Evolutionary conservation across 2,888 invertebrate species (phyloP).

Genomic region (Ditula angustiorana): DNA sequence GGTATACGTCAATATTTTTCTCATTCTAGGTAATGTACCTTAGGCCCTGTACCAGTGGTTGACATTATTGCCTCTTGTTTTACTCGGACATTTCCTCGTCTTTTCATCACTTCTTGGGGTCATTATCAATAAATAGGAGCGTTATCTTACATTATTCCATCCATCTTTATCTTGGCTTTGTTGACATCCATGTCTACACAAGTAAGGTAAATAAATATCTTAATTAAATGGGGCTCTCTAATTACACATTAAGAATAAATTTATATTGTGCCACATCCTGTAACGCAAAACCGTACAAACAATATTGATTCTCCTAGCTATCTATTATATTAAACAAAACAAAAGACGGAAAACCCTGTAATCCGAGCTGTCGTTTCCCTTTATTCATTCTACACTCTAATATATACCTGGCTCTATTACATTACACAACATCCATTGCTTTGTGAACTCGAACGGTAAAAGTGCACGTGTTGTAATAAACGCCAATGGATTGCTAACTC

Average conservation of each 20-base stretch:
- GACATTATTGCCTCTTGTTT: too few relatives aligned
- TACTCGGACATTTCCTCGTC: too few relatives aligned
- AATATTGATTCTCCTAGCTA: background rate
- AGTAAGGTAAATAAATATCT: background rate
- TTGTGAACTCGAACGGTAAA: background rate
- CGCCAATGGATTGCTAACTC: constrained; percentile 14
- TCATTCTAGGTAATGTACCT: too few relatives aligned
- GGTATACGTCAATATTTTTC: too few relatives aligned
- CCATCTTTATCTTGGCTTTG: too few relatives aligned
- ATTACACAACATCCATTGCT: constrained; percentile 8
- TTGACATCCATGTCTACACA: too few relatives aligned
- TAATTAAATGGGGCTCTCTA: background rate
- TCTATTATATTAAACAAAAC: constrained; percentile 23
- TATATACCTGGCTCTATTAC: background rate
- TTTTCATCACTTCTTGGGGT: too few relatives aligned
- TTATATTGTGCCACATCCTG: background rate
- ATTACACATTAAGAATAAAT: background rate
- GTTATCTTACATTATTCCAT: too few relatives aligned
- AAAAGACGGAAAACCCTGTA: constrained; percentile 31
- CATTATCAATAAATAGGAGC: too few relatives aligned
- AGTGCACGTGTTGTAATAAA: background rate
- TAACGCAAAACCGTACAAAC: constrained; percentile 10
- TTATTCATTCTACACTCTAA: constrained; percentile 19
- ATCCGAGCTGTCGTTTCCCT: constrained; percentile 31
- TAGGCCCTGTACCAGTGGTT: too few relatives aligned